phyloP scores from a whole-genome alignment of 1,140 invertebrate species.

The Nasonia vitripennis region DNA sequence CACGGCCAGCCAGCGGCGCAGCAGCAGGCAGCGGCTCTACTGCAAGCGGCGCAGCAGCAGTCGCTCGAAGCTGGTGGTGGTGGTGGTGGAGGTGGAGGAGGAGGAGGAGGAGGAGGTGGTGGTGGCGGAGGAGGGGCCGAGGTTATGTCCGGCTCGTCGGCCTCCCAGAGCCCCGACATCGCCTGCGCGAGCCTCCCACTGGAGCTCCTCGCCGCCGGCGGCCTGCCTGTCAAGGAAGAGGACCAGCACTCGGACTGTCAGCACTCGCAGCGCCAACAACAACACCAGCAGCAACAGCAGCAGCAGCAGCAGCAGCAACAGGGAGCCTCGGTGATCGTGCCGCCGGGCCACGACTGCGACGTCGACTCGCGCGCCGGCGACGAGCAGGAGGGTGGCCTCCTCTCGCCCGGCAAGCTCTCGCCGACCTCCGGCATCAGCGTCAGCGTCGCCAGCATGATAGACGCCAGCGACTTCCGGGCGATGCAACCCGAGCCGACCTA shows the following conservation, averaged over 20 bases:
- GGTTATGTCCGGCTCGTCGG: slow-evolving; percentile 74
- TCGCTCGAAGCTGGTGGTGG: slow-evolving; percentile 35
- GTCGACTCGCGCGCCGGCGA: slow-evolving; percentile 74
- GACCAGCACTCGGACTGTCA: slow-evolving; percentile 64
- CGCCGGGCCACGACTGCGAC: slow-evolving; percentile 39
- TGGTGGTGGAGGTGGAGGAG: slow-evolving; percentile 53
- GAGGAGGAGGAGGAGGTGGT: slow-evolving; percentile 59
- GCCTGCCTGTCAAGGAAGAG: slow-evolving; percentile 73
- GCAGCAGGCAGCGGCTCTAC: slow-evolving; percentile 14
- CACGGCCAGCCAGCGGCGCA: slow-evolving; percentile 3
- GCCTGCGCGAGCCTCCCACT: slow-evolving; percentile 74
- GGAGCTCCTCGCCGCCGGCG: slow-evolving; percentile 73
- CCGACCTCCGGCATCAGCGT: slow-evolving; percentile 79
- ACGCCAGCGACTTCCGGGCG: slow-evolving; percentile 85
- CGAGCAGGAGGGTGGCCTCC: slow-evolving; percentile 79
- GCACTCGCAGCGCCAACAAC: slow-evolving; percentile 61
- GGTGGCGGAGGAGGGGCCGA: slow-evolving; percentile 64
- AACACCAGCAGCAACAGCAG: slow-evolving; percentile 46
- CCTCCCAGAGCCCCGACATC: slow-evolving; percentile 74
- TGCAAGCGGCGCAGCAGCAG: slow-evolving; percentile 17
- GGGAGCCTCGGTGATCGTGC: slow-evolving; percentile 45
- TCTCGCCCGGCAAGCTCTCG: slow-evolving; percentile 81
- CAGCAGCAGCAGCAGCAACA: slow-evolving; percentile 49
- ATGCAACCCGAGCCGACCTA: slow-evolving; percentile 90
- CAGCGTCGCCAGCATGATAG: slow-evolving; percentile 86